phyloP scores from a whole-genome alignment of 2,888 invertebrate genomes.

The Noctua pronuba region DNA sequence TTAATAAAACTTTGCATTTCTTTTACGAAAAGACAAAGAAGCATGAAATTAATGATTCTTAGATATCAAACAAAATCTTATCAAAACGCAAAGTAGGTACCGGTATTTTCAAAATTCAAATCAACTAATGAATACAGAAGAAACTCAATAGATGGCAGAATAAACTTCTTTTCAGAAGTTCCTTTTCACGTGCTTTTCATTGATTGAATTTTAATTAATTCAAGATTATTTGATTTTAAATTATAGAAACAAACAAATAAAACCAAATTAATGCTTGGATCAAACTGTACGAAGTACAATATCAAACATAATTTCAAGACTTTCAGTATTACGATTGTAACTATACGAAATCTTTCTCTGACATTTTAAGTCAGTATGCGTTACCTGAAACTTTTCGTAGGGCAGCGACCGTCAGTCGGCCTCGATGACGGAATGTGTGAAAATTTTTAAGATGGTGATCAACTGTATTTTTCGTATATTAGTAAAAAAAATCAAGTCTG shows the following conservation, averaged over 20 bases:
- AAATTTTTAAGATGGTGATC: conserved; percentile 89
- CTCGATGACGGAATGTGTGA: conserved; percentile 90
- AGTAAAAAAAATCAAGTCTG: conserved; percentile 73
- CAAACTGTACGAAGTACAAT: too few relatives aligned
- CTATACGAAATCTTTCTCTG: neutral
- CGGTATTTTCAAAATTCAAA: conserved; percentile 40
- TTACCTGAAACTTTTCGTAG: conserved; percentile 76
- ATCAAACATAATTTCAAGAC: neutral
- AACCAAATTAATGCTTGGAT: neutral
- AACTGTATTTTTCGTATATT: conserved; percentile 84
- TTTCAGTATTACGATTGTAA: neutral
- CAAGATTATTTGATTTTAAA: neutral
- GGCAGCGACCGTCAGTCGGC: conserved; percentile 89
- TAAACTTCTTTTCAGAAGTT: conserved; percentile 4
- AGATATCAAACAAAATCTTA: neutral
- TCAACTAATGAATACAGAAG: neutral
- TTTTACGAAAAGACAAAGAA: neutral
- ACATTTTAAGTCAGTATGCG: conserved; percentile 64
- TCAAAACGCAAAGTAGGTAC: conserved; percentile 15
- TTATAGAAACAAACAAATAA: neutral
- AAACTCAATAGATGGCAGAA: conserved; percentile 50
- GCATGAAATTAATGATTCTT: neutral
- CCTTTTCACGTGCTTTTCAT: conserved; percentile 33
- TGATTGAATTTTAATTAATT: neutral
- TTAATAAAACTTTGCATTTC: neutral